phyloP scores from a whole-genome alignment of 2,797 vertebrate species.

The Rhinella marina region DNA sequence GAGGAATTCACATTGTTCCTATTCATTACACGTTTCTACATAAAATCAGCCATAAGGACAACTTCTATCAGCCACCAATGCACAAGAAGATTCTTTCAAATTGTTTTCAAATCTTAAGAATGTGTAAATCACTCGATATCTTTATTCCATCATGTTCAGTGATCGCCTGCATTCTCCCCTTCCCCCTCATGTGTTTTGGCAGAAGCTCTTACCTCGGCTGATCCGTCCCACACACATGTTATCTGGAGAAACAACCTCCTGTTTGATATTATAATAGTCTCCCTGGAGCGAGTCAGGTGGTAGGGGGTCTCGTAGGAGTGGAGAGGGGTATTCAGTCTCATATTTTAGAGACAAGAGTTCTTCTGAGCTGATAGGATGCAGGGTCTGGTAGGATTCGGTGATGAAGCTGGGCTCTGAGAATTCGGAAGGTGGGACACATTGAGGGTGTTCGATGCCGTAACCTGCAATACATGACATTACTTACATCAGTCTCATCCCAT shows the following conservation, averaged over 20 bases:
- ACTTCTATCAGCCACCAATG: no score
- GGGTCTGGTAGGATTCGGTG: slow-evolving; percentile 98
- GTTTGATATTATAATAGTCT: slow-evolving; percentile 95
- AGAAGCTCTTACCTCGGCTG: slow-evolving; percentile 86
- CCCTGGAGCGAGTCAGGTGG: slow-evolving; percentile 85
- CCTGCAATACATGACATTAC: slow-evolving; percentile 72
- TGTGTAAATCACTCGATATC: neutral
- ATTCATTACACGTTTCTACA: neutral
- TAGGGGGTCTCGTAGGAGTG: slow-evolving; percentile 88
- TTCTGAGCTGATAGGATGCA: slow-evolving; percentile 98
- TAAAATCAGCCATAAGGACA: no score
- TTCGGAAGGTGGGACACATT: slow-evolving; percentile 97
- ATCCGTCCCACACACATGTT: slow-evolving; percentile 98
- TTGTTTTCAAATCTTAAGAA: neutral
- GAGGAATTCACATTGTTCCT: neutral
- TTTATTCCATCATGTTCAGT: neutral
- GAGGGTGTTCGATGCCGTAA: slow-evolving; percentile 97
- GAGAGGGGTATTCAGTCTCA: slow-evolving; percentile 90
- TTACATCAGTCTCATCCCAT: neutral
- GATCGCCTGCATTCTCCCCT: neutral
- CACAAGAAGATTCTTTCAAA: neutral
- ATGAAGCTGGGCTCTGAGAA: slow-evolving; percentile 99
- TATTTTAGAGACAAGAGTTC: slow-evolving; percentile 97
- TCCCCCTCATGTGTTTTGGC: neutral
- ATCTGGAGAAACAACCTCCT: slow-evolving; percentile 95